Evolutionary conservation across 2,888 invertebrate species (phyloP).

Genomic region (Ceratothoa steindachneri): DNA sequence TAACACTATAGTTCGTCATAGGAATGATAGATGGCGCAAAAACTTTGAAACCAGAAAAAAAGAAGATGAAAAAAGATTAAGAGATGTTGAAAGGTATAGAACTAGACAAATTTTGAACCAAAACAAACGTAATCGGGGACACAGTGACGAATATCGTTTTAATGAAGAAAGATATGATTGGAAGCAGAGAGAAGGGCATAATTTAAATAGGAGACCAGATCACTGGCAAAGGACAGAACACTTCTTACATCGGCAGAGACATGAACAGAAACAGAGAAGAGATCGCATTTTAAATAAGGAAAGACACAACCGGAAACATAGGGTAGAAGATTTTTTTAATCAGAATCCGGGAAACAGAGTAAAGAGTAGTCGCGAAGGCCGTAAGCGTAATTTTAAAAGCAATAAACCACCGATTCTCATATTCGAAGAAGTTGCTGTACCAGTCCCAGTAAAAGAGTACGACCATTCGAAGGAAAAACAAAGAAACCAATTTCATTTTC

Average conservation of each 20-base stretch:
- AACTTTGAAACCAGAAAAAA: not conserved
- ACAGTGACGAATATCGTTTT: no score
- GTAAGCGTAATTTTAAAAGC: not conserved
- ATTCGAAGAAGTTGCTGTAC: not conserved
- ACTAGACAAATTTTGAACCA: not conserved
- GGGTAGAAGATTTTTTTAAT: no score
- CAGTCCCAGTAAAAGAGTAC: not conserved
- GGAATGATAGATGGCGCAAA: not conserved
- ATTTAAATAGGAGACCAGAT: no score
- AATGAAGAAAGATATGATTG: no score
- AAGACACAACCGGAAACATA: no score
- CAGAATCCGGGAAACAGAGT: not conserved
- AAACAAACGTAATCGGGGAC: no score
- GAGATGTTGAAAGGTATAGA: not conserved
- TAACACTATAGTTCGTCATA: no score
- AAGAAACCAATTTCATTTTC: not conserved
- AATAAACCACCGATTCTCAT: not conserved
- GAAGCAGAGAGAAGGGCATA: no score
- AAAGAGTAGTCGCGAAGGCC: not conserved
- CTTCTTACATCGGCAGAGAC: no score
- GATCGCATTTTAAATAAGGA: no score
- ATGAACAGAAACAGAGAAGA: no score
- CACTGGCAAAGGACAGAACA: no score
- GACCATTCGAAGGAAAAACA: not conserved
- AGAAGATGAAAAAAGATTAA: conserved; percentile 4